Conservation (phyloP, 2,113 vertebrate species). For the Bombycilla garrulus region DNA sequence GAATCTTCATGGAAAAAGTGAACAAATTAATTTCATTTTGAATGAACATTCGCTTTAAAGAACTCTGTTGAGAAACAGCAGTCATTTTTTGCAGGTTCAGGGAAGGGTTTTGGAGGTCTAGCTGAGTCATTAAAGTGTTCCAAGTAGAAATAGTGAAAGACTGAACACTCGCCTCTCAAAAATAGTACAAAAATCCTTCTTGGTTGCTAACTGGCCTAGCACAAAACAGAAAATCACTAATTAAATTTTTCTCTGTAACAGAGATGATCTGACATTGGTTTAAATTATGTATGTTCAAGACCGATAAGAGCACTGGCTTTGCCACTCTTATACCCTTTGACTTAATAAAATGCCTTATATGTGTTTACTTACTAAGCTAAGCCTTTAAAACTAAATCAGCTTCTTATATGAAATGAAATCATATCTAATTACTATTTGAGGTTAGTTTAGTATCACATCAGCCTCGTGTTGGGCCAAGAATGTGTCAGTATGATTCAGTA, state of each 20-base stretch:
- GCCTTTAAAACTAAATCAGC: not conserved
- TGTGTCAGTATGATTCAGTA: not conserved
- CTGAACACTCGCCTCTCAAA: not conserved
- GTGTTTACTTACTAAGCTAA: not conserved
- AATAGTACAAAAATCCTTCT: not conserved
- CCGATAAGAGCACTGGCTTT: not conserved
- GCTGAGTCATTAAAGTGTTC: not conserved
- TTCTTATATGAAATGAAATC: not conserved
- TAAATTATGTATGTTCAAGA: not conserved
- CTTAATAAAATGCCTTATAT: not conserved
- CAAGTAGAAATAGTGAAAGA: not conserved
- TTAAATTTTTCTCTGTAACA: not conserved
- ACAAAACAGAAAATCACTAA: not conserved
- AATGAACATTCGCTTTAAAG: not conserved
- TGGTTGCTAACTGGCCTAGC: not conserved
- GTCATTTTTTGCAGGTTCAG: not conserved
- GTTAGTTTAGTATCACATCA: not conserved
- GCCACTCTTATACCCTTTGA: not conserved
- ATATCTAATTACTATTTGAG: not conserved
- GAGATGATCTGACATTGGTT: not conserved
- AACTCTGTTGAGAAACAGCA: not conserved
- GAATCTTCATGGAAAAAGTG: not conserved
- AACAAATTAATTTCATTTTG: not conserved
- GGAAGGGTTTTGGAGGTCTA: not conserved
- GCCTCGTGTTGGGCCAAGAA: not conserved